phyloP scores from a whole-genome alignment of 2,113 vertebrate genomes.

The Pleuronectes platessa region DNA sequence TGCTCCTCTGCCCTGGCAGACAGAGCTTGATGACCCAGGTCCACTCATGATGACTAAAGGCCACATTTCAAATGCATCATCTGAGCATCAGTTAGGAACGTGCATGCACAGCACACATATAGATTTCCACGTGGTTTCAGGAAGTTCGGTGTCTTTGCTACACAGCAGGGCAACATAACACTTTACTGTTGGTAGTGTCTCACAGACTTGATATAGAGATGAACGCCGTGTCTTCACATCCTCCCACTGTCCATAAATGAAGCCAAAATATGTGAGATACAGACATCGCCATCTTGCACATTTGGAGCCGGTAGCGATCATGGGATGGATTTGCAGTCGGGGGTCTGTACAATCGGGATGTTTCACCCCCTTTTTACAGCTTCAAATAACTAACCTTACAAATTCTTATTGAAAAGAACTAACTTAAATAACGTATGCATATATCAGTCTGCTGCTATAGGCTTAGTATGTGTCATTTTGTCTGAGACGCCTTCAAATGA shows the following conservation, averaged over 20 bases:
- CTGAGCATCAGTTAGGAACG: slow-evolving; percentile 5
- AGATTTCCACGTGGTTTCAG: not conserved
- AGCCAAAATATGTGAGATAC: not conserved
- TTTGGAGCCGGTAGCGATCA: no score
- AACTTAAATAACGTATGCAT: no score
- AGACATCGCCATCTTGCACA: not conserved
- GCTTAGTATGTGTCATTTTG: not conserved
- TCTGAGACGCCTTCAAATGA: not conserved
- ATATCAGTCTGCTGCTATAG: not conserved
- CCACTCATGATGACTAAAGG: slow-evolving; percentile 20
- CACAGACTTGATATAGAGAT: no score
- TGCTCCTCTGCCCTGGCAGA: not conserved
- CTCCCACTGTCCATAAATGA: no score
- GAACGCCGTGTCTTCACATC: no score
- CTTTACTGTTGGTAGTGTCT: not conserved
- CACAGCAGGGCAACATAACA: not conserved
- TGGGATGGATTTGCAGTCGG: no score
- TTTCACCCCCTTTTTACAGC: no score
- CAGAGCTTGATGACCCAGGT: slow-evolving; percentile 15
- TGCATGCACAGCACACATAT: not conserved
- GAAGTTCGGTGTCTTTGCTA: not conserved
- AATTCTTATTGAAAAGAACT: no score
- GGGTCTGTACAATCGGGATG: no score
- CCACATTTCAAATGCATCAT: slow-evolving; percentile 21
- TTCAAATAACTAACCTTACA: no score